These are phyloP conservation scores for Trichogramma pretiosum DNA, from an alignment of 1,140 invertebrate genomes.

Conservation along the genomic window DNA sequence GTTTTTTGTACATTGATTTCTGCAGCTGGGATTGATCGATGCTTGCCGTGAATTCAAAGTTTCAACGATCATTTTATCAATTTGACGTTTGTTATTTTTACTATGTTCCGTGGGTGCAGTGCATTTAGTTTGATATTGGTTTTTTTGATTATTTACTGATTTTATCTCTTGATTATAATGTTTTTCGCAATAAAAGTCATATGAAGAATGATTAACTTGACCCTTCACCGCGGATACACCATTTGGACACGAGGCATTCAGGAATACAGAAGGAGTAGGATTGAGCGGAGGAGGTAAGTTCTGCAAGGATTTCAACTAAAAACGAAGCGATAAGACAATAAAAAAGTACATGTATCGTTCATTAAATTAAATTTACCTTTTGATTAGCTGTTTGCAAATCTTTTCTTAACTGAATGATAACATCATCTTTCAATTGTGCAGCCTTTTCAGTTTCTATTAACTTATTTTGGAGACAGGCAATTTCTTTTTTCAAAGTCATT, in stretches of 20 bases:
- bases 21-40: background rate
- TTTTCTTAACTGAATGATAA: constrained; percentile 48
- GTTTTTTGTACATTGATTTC: background rate
- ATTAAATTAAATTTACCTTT: background rate
- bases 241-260: constrained; percentile 9
- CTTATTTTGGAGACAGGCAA: constrained; percentile 41
- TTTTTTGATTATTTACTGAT: constrained; percentile 2
- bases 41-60: constrained; percentile 1
- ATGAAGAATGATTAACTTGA: constrained; percentile 1
- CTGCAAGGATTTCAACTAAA: constrained; percentile 4
- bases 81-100: constrained; percentile 20
- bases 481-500: constrained; percentile 35
- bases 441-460: constrained; percentile 40
- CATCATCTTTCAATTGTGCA: constrained; percentile 46
- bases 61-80: constrained; percentile 18
- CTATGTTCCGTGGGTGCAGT: background rate
- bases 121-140: background rate
- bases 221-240: constrained; percentile 6
- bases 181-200: constrained; percentile 1
- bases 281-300: background rate
- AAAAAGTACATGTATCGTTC: too few relatives aligned
- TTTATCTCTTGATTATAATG: background rate
- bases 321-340: too few relatives aligned
- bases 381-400: constrained; percentile 33
- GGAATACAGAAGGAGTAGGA: constrained; percentile 6